Percentiles rank a stretch among this genome's conserved stretches.
phyloP scores from a whole-genome alignment of 2,888 invertebrate species.

The Suillia variegata region DNA sequence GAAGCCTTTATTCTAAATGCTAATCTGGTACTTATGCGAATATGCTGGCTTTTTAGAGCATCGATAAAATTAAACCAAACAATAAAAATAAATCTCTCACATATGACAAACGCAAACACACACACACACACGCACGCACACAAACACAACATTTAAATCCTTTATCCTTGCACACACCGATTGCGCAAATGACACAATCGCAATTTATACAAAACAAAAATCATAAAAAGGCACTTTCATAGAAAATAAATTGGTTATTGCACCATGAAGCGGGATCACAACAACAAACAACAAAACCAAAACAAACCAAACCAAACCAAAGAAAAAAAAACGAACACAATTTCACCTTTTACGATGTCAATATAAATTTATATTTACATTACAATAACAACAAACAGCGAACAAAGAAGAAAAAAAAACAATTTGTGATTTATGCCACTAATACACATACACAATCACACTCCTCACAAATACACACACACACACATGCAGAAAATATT shows the following conservation, averaged over 20 bases:
- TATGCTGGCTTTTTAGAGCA: no score
- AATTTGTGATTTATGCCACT: constrained; percentile 26
- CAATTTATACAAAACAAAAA: constrained; percentile 4
- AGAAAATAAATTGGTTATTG: constrained; percentile 7
- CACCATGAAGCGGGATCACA: background rate
- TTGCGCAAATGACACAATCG: constrained; percentile 5
- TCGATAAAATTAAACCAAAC: no score
- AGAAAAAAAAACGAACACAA: background rate
- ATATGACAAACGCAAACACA: no score
- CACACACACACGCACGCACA: background rate
- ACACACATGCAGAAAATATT: constrained; percentile 8
- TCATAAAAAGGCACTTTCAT: constrained; percentile 6
- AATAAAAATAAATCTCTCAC: no score
- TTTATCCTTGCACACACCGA: background rate
- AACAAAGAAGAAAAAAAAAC: background rate
- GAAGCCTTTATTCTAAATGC: no score
- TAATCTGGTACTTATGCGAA: no score
- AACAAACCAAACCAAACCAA: background rate
- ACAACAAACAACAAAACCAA: background rate
- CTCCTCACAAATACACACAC: constrained; percentile 1
- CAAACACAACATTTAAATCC: no score
- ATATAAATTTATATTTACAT: constrained; percentile 55
- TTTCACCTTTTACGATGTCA: constrained; percentile 51
- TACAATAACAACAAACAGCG: constrained; percentile 46
- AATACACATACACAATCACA: constrained; percentile 15